Evolutionary conservation across 2,888 invertebrate genomes (phyloP).

Genomic region (Entomobrya multifasciata): DNA sequence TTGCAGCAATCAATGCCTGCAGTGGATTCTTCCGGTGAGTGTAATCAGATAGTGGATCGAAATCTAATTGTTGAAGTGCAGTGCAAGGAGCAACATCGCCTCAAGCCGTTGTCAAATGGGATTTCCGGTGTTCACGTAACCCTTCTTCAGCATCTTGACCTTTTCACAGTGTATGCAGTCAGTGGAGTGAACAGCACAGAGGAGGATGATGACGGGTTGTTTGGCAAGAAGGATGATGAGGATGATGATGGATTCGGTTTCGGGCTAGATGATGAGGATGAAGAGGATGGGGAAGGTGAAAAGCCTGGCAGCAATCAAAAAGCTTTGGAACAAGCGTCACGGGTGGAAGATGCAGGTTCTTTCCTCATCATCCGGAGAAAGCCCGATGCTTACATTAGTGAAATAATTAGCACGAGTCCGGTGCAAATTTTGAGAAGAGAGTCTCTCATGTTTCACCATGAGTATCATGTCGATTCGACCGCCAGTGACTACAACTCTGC

Average conservation of each 20-base stretch:
- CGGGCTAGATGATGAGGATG: conserved; percentile 51
- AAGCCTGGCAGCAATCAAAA: conserved; percentile 54
- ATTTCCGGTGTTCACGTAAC: conserved; percentile 88
- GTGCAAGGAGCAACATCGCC: conserved; percentile 88
- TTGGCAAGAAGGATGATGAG: neutral
- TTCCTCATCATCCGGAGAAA: conserved; percentile 60
- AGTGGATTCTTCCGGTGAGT: conserved; percentile 87
- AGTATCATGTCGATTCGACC: conserved; percentile 72
- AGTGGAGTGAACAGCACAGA: conserved; percentile 38
- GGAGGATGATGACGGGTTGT: conserved; percentile 39
- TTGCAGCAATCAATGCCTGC: conserved; percentile 88
- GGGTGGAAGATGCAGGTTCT: conserved; percentile 56
- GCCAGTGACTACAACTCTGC: conserved; percentile 75
- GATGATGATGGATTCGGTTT: conserved; percentile 37
- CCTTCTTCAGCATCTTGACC: conserved; percentile 83
- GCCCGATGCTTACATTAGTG: conserved; percentile 66
- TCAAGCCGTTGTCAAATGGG: conserved; percentile 89
- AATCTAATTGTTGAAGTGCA: conserved; percentile 87
- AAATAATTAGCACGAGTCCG: conserved; percentile 72
- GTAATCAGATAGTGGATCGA: conserved; percentile 89
- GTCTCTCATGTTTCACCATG: conserved; percentile 77
- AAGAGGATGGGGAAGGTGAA: conserved; percentile 62
- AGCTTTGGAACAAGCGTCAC: conserved; percentile 8
- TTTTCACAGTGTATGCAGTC: conserved; percentile 75
- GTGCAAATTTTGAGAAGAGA: conserved; percentile 74